A percentile compares a stretch with the other conserved stretches of the same genome.
Evolutionary conservation across 2,113 vertebrate species (phyloP).

Genomic region (Xenopus tropicalis): DNA sequence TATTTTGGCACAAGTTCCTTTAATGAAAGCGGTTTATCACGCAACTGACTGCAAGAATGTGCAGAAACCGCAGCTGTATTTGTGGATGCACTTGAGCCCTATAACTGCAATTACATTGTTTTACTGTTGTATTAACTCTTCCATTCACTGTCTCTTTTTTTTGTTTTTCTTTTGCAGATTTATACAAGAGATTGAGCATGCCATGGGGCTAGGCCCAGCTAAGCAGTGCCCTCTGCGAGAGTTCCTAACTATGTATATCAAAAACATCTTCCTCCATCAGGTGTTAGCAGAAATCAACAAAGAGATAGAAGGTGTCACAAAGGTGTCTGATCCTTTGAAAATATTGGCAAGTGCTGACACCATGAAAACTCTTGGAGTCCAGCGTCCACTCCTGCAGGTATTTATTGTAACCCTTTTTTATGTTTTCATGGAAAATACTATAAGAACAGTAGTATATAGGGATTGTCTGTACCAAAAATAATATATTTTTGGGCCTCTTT

Average conservation of each 20-base stretch:
- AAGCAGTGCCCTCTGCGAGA: constrained; percentile 92
- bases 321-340: constrained; percentile 87
- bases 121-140: no score
- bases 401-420: neutral
- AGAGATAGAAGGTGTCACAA: constrained; percentile 90
- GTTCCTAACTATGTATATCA: constrained; percentile 96
- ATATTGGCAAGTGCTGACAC: constrained; percentile 89
- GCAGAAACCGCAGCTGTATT: no score
- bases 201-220: constrained; percentile 80
- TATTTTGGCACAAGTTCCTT: no score
- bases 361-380: constrained; percentile 90
- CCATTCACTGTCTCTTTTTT: no score
- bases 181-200: constrained; percentile 90
- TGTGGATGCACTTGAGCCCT: no score
- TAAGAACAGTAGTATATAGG: no score
- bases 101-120: no score
- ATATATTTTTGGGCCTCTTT: no score
- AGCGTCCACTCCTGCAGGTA: constrained; percentile 94
- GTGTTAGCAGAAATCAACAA: constrained; percentile 95
- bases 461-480: no score
- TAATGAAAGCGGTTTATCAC: no score
- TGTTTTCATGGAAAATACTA: no score
- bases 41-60: no score
- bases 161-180: constrained; percentile 72
- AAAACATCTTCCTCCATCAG: constrained; percentile 92